Conservation (phyloP, 92 coral and sea anemone species). For the Siderastrea siderea region DNA sequence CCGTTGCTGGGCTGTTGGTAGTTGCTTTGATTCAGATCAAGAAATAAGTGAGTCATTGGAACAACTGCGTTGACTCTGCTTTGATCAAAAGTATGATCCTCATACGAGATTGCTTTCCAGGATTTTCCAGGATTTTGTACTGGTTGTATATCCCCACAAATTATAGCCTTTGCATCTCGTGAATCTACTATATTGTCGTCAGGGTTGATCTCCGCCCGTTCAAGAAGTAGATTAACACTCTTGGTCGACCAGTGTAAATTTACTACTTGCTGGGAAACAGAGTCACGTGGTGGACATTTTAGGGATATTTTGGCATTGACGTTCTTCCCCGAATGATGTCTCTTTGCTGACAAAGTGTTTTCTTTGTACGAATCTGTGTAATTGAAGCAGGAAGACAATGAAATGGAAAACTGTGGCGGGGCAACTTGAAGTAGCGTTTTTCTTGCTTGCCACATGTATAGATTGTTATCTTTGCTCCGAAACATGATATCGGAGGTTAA, state of each 20-base stretch:
- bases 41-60: constrained; percentile 66
- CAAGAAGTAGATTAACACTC: constrained; percentile 43
- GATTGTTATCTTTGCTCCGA: too few relatives aligned
- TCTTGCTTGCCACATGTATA: too few relatives aligned
- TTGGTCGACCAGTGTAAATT: constrained; percentile 65
- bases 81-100: constrained; percentile 64
- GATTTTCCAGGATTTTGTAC: constrained; percentile 35
- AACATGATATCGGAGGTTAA: constrained; percentile 37
- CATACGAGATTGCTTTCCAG: constrained; percentile 32
- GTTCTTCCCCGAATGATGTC: constrained; percentile 52
- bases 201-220: constrained; percentile 19
- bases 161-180: constrained; percentile 55
- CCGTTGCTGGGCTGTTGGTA: not conserved
- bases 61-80: constrained; percentile 58
- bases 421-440: too few relatives aligned
- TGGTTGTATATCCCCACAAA: constrained; percentile 29
- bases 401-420: not conserved
- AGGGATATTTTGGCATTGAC: constrained; percentile 49
- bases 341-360: constrained; percentile 37
- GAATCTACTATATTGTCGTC: constrained; percentile 46
- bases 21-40: constrained; percentile 15
- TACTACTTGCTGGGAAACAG: constrained; percentile 12
- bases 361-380: constrained; percentile 16
- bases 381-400: constrained; percentile 62
- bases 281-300: constrained; percentile 33